Percentiles rank a stretch among this genome's conserved stretches.
These are phyloP conservation scores for Dysdera silvatica DNA, from an alignment of 1,140 invertebrate genomes.

Conservation along the genomic window DNA sequence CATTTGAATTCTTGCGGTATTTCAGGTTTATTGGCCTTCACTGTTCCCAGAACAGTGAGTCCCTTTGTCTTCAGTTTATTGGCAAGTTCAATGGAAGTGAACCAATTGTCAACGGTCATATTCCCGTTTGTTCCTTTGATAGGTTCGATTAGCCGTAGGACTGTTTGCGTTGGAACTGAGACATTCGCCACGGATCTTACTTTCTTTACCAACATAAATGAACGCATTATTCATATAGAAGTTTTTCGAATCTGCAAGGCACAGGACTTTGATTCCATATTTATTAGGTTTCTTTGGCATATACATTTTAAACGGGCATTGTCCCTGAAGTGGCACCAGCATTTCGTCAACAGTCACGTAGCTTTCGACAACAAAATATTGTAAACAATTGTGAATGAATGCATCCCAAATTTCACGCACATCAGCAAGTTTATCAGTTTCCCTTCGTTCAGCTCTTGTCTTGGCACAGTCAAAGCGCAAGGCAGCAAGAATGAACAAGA, in stretches of 20 bases:
- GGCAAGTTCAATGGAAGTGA: no score
- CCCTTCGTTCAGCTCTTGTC: not conserved
- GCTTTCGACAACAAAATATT: not conserved
- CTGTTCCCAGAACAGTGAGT: no score
- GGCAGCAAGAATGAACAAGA: not conserved
- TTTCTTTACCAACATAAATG: conserved; percentile 29
- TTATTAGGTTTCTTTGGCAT: conserved; percentile 31
- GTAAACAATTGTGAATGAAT: conserved; percentile 26
- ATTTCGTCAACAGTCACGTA: conserved; percentile 29
- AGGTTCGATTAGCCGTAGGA: no score
- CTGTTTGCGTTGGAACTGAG: no score
- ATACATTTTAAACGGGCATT: conserved; percentile 26
- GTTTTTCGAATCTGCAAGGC: conserved; percentile 21
- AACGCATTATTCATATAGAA: conserved; percentile 24
- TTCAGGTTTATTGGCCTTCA: no score
- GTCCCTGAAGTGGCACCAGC: conserved; percentile 27
- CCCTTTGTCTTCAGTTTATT: no score
- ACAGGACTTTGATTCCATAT: conserved; percentile 33
- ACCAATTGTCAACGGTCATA: no score
- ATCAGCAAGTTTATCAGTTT: conserved; percentile 14
- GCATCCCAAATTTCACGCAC: conserved; percentile 25
- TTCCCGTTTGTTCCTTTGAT: no score
- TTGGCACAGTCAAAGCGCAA: not conserved
- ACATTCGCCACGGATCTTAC: no score
- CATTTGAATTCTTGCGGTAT: no score